phyloP scores from a whole-genome alignment of 2,888 invertebrate species.

The Cheiracanthium punctorium region DNA sequence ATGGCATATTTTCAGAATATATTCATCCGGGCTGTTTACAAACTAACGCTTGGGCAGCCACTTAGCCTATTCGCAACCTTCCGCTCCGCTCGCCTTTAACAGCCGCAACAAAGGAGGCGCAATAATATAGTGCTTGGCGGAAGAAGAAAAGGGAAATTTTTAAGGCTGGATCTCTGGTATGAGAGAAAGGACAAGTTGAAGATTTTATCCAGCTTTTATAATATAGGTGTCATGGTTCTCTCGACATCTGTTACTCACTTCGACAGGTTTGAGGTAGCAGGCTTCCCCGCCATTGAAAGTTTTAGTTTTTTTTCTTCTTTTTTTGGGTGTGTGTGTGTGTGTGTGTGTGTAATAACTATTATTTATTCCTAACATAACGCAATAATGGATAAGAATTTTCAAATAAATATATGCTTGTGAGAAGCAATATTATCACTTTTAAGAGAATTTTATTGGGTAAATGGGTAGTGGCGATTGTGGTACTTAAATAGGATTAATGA shows the following conservation, averaged over 20 bases:
- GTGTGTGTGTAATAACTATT: too few species aligned
- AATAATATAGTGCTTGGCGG: constrained; percentile 35
- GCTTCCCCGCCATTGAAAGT: not conserved
- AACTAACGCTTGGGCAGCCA: constrained; percentile 34
- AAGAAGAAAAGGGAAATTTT: not conserved
- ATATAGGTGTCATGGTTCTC: constrained; percentile 63
- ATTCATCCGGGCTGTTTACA: constrained; percentile 48
- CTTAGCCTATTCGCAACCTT: constrained; percentile 14
- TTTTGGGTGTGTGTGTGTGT: too few species aligned
- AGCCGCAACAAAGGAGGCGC: constrained; percentile 30
- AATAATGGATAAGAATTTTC: too few species aligned
- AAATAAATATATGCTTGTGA: too few species aligned
- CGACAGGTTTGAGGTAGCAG: constrained; percentile 44
- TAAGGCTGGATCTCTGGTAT: not conserved
- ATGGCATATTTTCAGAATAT: not conserved
- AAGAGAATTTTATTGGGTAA: too few species aligned
- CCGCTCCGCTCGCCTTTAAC: constrained; percentile 30
- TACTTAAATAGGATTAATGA: too few species aligned
- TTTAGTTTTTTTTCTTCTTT: too few species aligned
- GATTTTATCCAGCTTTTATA: constrained; percentile 11
- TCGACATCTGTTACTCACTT: constrained; percentile 59
- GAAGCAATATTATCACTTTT: too few species aligned
- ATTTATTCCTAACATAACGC: too few species aligned
- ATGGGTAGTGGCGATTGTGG: too few species aligned
- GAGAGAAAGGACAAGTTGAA: not conserved